Base-by-base conservation (phyloP, 2,888 invertebrate species). In the Odontomyia ornata region DNA sequence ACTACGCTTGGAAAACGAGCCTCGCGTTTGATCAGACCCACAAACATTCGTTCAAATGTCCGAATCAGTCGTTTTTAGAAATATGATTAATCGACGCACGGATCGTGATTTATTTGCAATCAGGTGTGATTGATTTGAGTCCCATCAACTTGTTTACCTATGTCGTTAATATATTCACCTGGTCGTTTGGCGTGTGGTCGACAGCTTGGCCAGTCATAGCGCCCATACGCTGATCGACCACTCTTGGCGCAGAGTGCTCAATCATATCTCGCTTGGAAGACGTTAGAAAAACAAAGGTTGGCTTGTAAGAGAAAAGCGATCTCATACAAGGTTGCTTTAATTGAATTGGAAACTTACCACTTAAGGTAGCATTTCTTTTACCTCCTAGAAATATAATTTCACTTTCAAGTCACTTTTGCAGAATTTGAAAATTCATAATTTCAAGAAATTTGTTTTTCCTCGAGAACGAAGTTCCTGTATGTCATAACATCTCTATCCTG, bases 91-190 rank as follows among this genome's bases (percentile, higher is more conserved):
- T 76, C 76, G 76, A 76, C 9, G 56, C 13, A 28, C 23, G 25
- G 47, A 67, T 27, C 65, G 56, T 76, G 76, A 76, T 76, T 76
- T 65, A 76, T 76, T 65, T 76, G 56, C 76, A 65, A 76, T 76
- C 76, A 67, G 65, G 56, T 76, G 67, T 76, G 76, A 76, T 76
- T 76, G 76, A 76, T 76, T 76, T 52, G 76, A 76, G 18, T 65
- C 65, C 76, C 76, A 76, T 76, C 65, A 76, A 65, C 47, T 76
- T 76, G 76, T 76, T 76, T 76, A 76, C 65, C 65, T 65, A 64
- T 65, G 65, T 65, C 67, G 65, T 76, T 75, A 65, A 65, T 75
- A 62, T 60, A 75, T 64, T 65, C 75, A 75, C 62, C 75, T 75
- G 30, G 64, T 27, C 52, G 43, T 46, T 47, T 75, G 75, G 64